Percentiles rank a stretch among this genome's conserved stretches.
Evolutionary conservation across 2,797 vertebrate genomes (phyloP).

Genomic region (Platalea minor): DNA sequence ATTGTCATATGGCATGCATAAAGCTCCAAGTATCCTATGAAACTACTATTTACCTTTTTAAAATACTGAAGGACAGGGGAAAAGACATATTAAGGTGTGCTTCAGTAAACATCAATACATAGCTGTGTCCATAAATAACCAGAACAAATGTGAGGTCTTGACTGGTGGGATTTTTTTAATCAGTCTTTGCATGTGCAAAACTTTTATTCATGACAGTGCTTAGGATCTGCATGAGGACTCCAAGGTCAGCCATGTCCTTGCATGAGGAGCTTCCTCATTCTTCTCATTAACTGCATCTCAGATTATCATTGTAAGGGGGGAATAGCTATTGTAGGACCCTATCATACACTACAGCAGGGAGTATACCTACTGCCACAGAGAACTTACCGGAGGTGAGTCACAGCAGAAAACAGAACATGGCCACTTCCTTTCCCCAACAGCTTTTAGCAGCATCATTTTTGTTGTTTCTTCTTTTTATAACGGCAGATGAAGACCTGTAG

Average conservation of each 20-base stretch:
- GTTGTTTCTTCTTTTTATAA: not conserved
- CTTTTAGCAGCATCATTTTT: not conserved
- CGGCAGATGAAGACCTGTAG: not conserved
- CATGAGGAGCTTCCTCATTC: not conserved
- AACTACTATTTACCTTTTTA: conserved; percentile 2
- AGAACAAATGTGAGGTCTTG: not conserved
- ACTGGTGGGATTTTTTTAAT: not conserved
- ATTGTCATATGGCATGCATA: conserved; percentile 41
- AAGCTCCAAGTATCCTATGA: not conserved
- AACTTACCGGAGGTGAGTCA: not conserved
- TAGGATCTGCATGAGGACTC: not conserved
- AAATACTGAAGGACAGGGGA: not conserved
- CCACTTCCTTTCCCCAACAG: not conserved
- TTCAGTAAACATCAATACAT: not conserved
- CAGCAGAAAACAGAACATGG: not conserved
- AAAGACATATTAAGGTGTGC: not conserved
- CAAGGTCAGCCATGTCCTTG: not conserved
- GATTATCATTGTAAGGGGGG: not conserved
- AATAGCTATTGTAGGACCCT: not conserved
- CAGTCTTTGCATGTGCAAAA: not conserved
- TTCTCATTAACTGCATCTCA: not conserved
- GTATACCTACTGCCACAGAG: not conserved
- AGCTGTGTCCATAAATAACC: not conserved
- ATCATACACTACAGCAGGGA: not conserved
- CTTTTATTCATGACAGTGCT: not conserved